A percentile compares a stretch with the other conserved stretches of the same genome.
Evolutionary conservation across 2,888 invertebrate species (phyloP).

Genomic region (Eremobia ochroleuca): DNA sequence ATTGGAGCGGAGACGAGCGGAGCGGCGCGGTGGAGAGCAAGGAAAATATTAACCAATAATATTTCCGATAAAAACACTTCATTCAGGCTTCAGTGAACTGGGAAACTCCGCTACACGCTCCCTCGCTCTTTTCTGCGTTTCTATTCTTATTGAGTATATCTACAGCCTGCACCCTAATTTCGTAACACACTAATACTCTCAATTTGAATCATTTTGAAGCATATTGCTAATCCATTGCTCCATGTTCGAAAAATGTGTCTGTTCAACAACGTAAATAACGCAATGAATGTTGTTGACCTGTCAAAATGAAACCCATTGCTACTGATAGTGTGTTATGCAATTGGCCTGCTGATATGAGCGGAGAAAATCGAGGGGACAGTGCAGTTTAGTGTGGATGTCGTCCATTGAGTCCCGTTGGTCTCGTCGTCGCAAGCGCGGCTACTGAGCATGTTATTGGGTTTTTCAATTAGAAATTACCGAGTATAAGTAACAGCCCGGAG

Average conservation of each 20-base stretch:
- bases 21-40: background rate
- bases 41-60: constrained; percentile 10
- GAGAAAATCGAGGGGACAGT: background rate
- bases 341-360: background rate
- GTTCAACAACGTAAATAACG: too few species aligned
- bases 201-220: too few species aligned
- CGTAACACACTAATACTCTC: too few species aligned
- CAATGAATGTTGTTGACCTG: too few species aligned
- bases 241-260: too few species aligned
- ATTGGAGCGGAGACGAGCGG: background rate
- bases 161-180: too few species aligned
- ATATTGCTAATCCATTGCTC: too few species aligned
- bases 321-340: too few species aligned
- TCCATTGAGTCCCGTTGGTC: background rate
- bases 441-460: background rate
- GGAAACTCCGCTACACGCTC: background rate
- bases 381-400: background rate
- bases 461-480: background rate
- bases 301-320: too few species aligned
- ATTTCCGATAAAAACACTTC: background rate
- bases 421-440: background rate
- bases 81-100: constrained; percentile 3
- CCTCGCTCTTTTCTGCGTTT: background rate
- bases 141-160: background rate
- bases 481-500: too few species aligned